Base-by-base conservation (phyloP, 2,888 invertebrate species). In the Suillia variegata region DNA sequence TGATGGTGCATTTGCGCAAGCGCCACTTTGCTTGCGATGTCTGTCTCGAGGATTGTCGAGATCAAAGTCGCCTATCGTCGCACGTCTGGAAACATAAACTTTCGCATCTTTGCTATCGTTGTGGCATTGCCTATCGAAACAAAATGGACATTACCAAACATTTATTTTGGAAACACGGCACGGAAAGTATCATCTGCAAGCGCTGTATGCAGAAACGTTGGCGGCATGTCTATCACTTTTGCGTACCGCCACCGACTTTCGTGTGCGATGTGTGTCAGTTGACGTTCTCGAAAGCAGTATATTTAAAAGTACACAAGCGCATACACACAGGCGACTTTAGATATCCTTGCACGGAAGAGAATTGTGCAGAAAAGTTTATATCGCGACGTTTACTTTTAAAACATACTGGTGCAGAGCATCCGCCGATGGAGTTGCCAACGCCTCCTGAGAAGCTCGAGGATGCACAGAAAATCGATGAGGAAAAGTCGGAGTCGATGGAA, bases 61-160 rank as follows among this genome's bases (percentile, higher is more conserved):
- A 89, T 76, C 94, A 94, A 76, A 75, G 77, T 50, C 88, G 89
- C 67, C 83, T 94, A 1, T 93, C 93, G 1, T 92, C 91, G 70
- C 94, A 94, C 75, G 92, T 94, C 20, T 93, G 93, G 92, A 94
- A 94, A 82, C 94, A 94, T 77, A 94, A 94, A 81, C 80, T 94
- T 42, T 89, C 93, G 79, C 93, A 94, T 81, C 83, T 93, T 58
- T 94, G 94, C 76, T 94, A 93, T 78, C 87, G 93, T 21, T 94
- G 94, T 79, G 92, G 92, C 31, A 92, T 94, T 64, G 89, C 94
- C 0, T 94, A 94, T 77, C 87, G 93, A 67, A 94, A 93, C 80
- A 93, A 93, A 78, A 89, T 89, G 56, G 93, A 94, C 74, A 94
- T 94, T 61, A 92, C 92, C 15, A 92, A 93, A 75, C 94, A 95